phyloP scores from a whole-genome alignment of 2,888 invertebrate genomes.

The Eupeodes luniger region DNA sequence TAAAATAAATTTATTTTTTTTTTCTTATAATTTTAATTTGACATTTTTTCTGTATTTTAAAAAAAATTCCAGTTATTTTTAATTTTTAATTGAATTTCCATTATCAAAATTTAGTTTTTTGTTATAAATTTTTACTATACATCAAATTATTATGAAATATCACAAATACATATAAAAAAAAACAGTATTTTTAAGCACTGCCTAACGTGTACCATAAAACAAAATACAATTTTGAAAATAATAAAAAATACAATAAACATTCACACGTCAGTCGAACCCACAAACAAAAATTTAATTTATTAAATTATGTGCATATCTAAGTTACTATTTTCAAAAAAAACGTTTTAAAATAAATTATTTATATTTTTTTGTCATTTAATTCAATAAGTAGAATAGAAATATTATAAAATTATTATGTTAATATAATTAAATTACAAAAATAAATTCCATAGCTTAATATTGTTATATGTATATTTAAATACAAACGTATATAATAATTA shows the following conservation, averaged over 20 bases:
- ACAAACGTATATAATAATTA: neutral
- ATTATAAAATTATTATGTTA: conserved; percentile 5
- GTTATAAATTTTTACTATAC: too few species aligned
- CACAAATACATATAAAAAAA: neutral
- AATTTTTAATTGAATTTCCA: too few species aligned
- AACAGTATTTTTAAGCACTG: conserved; percentile 23
- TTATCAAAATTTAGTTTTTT: too few species aligned
- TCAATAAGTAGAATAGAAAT: neutral
- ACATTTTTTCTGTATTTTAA: too few species aligned
- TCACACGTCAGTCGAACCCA: neutral
- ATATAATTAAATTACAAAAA: neutral
- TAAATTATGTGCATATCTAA: neutral
- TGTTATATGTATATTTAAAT: conserved; percentile 11
- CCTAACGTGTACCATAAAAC: conserved; percentile 6
- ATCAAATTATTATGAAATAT: neutral
- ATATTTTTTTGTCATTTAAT: neutral
- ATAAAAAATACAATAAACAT: neutral
- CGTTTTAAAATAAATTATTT: neutral
- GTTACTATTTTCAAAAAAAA: neutral
- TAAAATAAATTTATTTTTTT: too few species aligned
- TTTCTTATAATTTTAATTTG: too few species aligned
- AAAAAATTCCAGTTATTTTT: too few species aligned
- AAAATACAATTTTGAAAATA: neutral
- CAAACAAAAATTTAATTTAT: neutral
- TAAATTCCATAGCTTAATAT: conserved; percentile 19